phyloP scores from a whole-genome alignment of 2,113 vertebrate genomes.

The Nibea coibor region DNA sequence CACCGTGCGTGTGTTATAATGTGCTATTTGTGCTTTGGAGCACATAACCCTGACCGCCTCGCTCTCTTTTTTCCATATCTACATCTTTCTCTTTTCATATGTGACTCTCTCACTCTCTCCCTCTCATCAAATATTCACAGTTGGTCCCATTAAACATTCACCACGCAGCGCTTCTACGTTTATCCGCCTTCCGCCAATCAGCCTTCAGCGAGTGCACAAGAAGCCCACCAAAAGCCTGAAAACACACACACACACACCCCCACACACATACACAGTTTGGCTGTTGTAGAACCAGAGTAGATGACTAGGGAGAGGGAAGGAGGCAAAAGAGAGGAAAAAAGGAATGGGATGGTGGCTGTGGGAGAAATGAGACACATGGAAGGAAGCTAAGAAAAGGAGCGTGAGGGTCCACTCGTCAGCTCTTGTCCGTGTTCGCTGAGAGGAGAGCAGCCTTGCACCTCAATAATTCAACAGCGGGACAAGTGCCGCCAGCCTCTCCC shows the following conservation, averaged over 20 bases:
- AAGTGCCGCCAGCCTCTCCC: constrained; percentile 59
- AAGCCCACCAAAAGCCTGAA: constrained; percentile 67
- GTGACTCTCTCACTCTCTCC: constrained; percentile 51
- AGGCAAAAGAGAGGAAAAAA: constrained; percentile 1
- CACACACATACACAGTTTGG: constrained; percentile 6
- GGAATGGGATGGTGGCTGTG: neutral
- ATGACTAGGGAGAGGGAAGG: constrained; percentile 8
- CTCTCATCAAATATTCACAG: constrained; percentile 84
- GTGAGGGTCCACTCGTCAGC: constrained; percentile 50
- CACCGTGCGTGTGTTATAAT: neutral
- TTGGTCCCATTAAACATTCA: constrained; percentile 85
- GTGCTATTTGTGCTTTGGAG: constrained; percentile 20
- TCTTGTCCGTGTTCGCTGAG: constrained; percentile 46
- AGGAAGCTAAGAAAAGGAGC: constrained; percentile 2
- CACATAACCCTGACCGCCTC: constrained; percentile 16
- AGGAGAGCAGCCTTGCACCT: constrained; percentile 65
- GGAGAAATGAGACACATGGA: constrained; percentile 28
- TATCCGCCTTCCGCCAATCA: constrained; percentile 78
- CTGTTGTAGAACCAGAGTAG: constrained; percentile 43
- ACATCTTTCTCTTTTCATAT: constrained; percentile 57
- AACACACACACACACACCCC: constrained; percentile 34
- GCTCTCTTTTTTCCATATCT: constrained; percentile 52
- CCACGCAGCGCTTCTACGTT: constrained; percentile 71
- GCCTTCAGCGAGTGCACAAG: constrained; percentile 69
- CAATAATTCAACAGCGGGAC: constrained; percentile 77